Evolutionary conservation across 2,888 invertebrate species (phyloP).

Genomic region (Diabrotica balteata): DNA sequence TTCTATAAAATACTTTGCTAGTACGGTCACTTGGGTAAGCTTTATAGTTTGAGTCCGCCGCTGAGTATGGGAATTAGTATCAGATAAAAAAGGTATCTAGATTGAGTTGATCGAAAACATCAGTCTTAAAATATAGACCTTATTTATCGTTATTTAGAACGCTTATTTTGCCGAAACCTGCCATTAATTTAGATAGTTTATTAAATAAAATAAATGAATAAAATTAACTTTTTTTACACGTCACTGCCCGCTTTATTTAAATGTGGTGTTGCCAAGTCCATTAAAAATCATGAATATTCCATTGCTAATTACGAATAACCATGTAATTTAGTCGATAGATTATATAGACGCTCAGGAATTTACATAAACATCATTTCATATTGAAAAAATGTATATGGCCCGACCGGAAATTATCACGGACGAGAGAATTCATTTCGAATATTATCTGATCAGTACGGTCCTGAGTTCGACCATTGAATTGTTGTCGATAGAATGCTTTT

Average conservation of each 20-base stretch:
- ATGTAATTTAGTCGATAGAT: slow-evolving; percentile 40
- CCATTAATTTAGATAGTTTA: too few relatives aligned
- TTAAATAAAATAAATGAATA: too few relatives aligned
- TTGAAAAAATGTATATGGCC: slow-evolving; percentile 33
- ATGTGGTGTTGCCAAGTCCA: slow-evolving; percentile 36
- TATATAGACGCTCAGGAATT: slow-evolving; percentile 36
- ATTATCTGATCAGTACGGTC: slow-evolving; percentile 22
- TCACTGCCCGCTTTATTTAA: slow-evolving; percentile 29
- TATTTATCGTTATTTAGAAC: too few relatives aligned
- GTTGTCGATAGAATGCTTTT: slow-evolving; percentile 10
- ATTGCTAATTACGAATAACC: slow-evolving; percentile 37
- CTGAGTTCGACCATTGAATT: slow-evolving; percentile 10
- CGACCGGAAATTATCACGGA: slow-evolving; percentile 34
- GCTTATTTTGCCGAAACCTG: too few relatives aligned
- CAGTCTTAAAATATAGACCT: too few relatives aligned
- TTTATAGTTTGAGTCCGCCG: too few relatives aligned
- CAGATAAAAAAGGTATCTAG: too few relatives aligned
- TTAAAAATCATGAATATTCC: slow-evolving; percentile 43
- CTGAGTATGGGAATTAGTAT: too few relatives aligned
- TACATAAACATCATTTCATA: slow-evolving; percentile 36
- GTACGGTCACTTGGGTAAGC: too few relatives aligned
- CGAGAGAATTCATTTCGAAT: slow-evolving; percentile 20
- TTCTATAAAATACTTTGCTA: too few relatives aligned
- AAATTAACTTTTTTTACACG: too few relatives aligned
- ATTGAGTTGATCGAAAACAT: too few relatives aligned